Percentiles rank a stretch among this genome's conserved stretches.
These are phyloP conservation scores for Agelas oroides DNA, from an alignment of 37 sponge, comb jelly and placozoan genomes.

Conservation along the genomic window DNA sequence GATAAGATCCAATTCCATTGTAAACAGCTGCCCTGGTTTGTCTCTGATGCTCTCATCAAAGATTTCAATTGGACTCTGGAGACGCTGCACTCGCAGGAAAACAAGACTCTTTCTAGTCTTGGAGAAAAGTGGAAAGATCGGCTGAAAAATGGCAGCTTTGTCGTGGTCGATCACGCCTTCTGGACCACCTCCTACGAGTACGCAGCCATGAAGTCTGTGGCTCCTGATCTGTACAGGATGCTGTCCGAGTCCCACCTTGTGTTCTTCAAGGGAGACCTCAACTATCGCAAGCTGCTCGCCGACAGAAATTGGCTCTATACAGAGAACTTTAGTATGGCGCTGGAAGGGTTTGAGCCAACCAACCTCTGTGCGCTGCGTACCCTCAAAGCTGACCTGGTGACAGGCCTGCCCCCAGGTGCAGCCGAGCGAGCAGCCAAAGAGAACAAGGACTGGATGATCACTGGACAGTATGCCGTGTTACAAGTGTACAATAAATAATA, in stretches of 20 bases:
- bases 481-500: slow-evolving; percentile 43
- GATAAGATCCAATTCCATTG: slow-evolving; percentile 81
- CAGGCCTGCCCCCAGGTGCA: slow-evolving; percentile 72
- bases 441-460: slow-evolving; percentile 87
- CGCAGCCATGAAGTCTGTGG: slow-evolving; percentile 79
- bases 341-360: slow-evolving; percentile 89
- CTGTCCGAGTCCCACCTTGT: slow-evolving; percentile 76
- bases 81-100: slow-evolving; percentile 41
- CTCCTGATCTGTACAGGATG: slow-evolving; percentile 82
- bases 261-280: slow-evolving; percentile 97
- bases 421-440: slow-evolving; percentile 71
- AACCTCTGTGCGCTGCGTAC: slow-evolving; percentile 91
- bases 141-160: slow-evolving; percentile 59
- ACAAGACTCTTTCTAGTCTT: slow-evolving; percentile 42
- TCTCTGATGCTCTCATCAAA: slow-evolving; percentile 85
- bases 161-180: slow-evolving; percentile 80
- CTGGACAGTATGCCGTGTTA: slow-evolving; percentile 87
- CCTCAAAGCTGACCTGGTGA: slow-evolving; percentile 96
- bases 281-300: slow-evolving; percentile 95
- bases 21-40: slow-evolving; percentile 98
- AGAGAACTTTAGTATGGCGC: slow-evolving; percentile 70
- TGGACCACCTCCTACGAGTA: slow-evolving; percentile 95
- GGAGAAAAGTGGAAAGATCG: slow-evolving; percentile 69
- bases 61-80: slow-evolving; percentile 90
- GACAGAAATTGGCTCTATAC: slow-evolving; percentile 96